Percentiles rank a stretch among this genome's conserved stretches.
Evolutionary conservation across 1,140 invertebrate species (phyloP).

Genomic region (Manduca sexta): DNA sequence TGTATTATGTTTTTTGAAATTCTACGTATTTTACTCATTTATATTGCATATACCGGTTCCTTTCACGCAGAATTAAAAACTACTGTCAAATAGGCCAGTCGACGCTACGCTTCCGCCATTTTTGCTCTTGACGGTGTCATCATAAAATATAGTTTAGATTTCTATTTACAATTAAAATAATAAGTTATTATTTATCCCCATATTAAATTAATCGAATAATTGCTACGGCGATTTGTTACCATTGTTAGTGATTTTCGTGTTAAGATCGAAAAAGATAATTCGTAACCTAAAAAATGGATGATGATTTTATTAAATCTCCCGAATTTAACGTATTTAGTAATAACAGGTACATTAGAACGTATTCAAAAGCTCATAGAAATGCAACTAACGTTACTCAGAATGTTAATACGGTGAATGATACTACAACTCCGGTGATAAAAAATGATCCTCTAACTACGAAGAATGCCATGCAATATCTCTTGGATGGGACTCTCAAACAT

Average conservation of each 20-base stretch:
- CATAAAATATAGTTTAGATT: too few relatives aligned
- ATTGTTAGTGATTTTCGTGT: too few relatives aligned
- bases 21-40: too few relatives aligned
- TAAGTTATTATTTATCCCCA: too few relatives aligned
- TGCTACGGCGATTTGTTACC: too few relatives aligned
- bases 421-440: constrained; percentile 13
- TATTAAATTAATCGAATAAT: too few relatives aligned
- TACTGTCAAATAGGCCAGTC: too few relatives aligned
- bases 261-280: neutral
- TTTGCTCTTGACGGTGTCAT: constrained; percentile 1
- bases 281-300: constrained; percentile 2
- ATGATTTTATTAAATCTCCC: neutral
- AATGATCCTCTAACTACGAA: constrained; percentile 40
- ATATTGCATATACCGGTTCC: too few relatives aligned
- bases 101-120: constrained; percentile 3
- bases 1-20: too few relatives aligned
- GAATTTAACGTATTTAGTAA: neutral
- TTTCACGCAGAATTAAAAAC: too few relatives aligned
- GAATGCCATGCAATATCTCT: constrained; percentile 48
- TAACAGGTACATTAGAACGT: constrained; percentile 3
- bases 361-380: neutral
- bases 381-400: neutral
- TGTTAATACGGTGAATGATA: constrained; percentile 23
- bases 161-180: too few relatives aligned
- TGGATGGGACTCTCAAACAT: constrained; percentile 46